phyloP scores from a whole-genome alignment of 1,140 invertebrate species.

The Cyclina sinensis region DNA sequence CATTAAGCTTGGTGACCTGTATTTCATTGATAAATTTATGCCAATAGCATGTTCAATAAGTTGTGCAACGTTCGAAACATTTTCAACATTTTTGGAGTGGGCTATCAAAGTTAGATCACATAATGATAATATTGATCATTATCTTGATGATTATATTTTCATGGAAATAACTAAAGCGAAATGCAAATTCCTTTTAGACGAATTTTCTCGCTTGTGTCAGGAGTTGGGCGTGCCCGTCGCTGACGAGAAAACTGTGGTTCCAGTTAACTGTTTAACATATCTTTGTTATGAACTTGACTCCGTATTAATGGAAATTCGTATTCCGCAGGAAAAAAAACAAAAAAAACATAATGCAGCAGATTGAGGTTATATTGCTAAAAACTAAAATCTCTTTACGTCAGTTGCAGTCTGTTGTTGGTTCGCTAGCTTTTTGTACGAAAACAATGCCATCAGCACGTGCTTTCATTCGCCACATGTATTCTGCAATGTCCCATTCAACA shows the following conservation, averaged over 20 bases:
- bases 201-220: background rate
- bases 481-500: background rate
- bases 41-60: background rate
- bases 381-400: background rate
- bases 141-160: background rate
- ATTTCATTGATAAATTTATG: no score
- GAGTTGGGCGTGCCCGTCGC: background rate
- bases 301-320: background rate
- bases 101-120: background rate
- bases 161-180: background rate
- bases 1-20: background rate
- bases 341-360: background rate
- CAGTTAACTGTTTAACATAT: background rate
- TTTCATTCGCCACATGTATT: background rate
- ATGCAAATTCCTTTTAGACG: background rate
- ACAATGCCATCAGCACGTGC: background rate
- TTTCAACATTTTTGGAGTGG: background rate
- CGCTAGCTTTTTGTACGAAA: background rate
- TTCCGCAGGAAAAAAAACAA: background rate
- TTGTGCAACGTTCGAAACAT: background rate
- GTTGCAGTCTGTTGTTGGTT: background rate
- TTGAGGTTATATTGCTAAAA: background rate
- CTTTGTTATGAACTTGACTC: background rate
- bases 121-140: background rate
- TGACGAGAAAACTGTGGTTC: background rate